phyloP scores from a whole-genome alignment of 2,888 invertebrate genomes.

The Quadroppia sp. region DNA sequence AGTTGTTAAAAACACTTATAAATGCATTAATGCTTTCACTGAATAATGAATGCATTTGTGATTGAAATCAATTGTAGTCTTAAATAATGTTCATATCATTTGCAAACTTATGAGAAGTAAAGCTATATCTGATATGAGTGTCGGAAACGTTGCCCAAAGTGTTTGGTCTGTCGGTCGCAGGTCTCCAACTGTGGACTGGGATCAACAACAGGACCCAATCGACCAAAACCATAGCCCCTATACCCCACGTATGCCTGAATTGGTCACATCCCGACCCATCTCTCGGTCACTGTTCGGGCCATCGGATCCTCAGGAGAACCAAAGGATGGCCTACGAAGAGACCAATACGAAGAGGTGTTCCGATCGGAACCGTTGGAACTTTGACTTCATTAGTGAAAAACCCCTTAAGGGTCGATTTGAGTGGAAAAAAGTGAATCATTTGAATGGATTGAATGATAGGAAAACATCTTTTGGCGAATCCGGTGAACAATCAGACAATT shows the following conservation, averaged over 20 bases:
- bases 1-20: neutral
- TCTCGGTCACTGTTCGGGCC: constrained; percentile 42
- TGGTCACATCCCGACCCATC: neutral
- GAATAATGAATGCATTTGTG: no score
- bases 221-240: constrained; percentile 3
- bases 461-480: constrained; percentile 4
- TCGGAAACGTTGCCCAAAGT: constrained; percentile 28
- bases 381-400: constrained; percentile 46
- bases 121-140: constrained; percentile 1
- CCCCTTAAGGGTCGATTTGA: constrained; percentile 46
- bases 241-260: neutral
- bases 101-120: constrained; percentile 18
- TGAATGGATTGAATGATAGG: neutral
- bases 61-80: neutral
- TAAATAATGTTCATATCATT: constrained; percentile 6
- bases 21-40: no score
- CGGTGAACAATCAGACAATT: constrained; percentile 35
- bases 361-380: constrained; percentile 44
- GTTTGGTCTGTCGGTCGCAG: constrained; percentile 20
- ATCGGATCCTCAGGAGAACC: constrained; percentile 38
- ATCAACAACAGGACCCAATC: constrained; percentile 5
- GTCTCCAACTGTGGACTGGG: neutral
- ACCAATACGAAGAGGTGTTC: constrained; percentile 1
- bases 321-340: constrained; percentile 27
- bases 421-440: constrained; percentile 46